phyloP scores from a whole-genome alignment of 2,113 vertebrate species.

The Misgurnus mizolepis region DNA sequence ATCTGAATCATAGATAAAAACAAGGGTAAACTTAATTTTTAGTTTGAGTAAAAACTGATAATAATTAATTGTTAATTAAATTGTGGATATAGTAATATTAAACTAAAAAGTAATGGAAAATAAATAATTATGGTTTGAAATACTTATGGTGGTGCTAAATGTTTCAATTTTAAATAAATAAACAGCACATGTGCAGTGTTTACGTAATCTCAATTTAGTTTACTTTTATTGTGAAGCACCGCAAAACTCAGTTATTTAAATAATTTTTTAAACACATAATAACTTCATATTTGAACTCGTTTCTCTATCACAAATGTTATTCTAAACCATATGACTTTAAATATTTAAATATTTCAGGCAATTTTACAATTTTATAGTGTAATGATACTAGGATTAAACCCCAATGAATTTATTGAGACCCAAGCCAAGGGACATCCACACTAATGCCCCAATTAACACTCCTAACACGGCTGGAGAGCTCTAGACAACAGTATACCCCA shows the following conservation, averaged over 20 bases:
- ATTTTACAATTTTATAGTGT: background rate
- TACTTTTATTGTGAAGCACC: background rate
- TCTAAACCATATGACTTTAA: background rate
- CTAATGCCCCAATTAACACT: constrained; percentile 47
- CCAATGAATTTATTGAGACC: constrained; percentile 26
- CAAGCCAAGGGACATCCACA: constrained; percentile 42
- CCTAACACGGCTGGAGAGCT: constrained; percentile 33
- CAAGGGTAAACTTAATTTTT: background rate
- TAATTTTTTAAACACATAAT: no score
- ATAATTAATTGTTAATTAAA: no score
- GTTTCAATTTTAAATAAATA: background rate
- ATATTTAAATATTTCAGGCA: background rate
- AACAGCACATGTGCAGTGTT: background rate
- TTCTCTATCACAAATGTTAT: background rate
- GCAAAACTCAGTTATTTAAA: background rate
- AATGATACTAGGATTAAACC: background rate
- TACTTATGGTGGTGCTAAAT: background rate
- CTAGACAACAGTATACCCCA: constrained; percentile 41
- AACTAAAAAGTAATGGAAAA: background rate
- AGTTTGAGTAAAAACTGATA: no score
- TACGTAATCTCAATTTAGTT: background rate
- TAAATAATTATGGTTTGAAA: background rate
- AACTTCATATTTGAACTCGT: no score
- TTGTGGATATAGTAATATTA: background rate
- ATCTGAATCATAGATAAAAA: background rate